Evolutionary conservation across 1,140 invertebrate species (phyloP), one percentile per base, ranked within the genome.

Genomic region (Cotesia glomerata): DNA sequence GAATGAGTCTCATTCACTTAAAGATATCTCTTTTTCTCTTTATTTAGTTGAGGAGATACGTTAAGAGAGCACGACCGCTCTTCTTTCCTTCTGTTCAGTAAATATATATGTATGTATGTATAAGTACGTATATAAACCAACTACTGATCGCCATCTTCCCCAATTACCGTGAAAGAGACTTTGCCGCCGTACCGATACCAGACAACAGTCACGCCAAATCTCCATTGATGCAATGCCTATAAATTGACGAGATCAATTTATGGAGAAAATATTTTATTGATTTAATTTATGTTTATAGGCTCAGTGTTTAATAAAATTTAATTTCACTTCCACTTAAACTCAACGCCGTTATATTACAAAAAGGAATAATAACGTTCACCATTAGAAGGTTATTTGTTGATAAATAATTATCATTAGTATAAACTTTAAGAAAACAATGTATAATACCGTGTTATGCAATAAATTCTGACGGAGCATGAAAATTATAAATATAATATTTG

Each of bases 121-220:
- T 56, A n/a, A 16, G n/a, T 18, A 56, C 52, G 16, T 56, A 26
- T 56, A 56, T 56, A 56, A 56, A 13, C n/a, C 49, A 67, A 64
- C 18, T 34, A 49, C 39, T 14, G 65, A 67, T 67, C 65, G 65
- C 26, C 14, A 67, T 67, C 65, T 67, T 67, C 49, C 26, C 49
- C 65, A 67, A 67, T 67, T 67, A 67, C 49, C 49, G 65, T 39
- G 26, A 67, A 67, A 67, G 65, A 67, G 62, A 64, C 62, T 64
- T 64, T 64, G 62, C 62, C 14, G 62, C 62, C 32, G 16, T 58
- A 58, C 56, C 11, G 26, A 26, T 26, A 26, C 26, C 11, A 62
- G 63, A 65, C 65, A 18, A 52, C 36, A 67, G 65, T 67, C 65
- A 67, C 65, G 65, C 65, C 49, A 32, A 67, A 58, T 58, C 8